These are phyloP conservation scores for Ciconia stormi DNA, from an alignment of 2,113 vertebrate genomes.

Conservation along the genomic window DNA sequence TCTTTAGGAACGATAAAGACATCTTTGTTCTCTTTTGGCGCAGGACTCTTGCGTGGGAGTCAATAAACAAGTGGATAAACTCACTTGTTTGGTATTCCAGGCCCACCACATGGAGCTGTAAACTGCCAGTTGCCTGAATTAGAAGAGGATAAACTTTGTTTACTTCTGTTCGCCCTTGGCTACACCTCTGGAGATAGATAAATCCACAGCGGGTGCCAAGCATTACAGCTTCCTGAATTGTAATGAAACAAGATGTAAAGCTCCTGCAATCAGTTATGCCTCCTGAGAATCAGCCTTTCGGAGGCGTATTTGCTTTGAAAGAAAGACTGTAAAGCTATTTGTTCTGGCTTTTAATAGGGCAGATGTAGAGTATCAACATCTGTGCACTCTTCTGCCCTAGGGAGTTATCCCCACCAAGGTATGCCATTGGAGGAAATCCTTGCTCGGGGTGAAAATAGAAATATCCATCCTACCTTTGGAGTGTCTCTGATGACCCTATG, in stretches of 20 bases:
- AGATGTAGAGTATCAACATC: neutral
- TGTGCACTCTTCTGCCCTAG: neutral
- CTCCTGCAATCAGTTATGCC: neutral
- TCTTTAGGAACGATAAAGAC: neutral
- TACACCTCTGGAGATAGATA: neutral
- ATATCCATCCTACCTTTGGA: neutral
- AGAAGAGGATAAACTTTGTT: neutral
- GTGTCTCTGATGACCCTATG: neutral
- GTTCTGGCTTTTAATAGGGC: neutral
- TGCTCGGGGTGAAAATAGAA: neutral
- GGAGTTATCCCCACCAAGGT: neutral
- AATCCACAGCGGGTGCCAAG: neutral
- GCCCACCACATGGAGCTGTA: neutral
- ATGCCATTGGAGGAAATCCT: neutral
- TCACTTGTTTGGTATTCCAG: neutral
- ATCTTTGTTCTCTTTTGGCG: neutral
- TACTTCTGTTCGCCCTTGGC: neutral
- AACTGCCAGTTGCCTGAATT: neutral
- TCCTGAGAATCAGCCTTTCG: neutral
- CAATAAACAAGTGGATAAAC: neutral
- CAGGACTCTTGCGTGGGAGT: accelerated
- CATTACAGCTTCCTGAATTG: neutral
- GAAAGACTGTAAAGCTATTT: neutral
- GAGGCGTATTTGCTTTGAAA: neutral
- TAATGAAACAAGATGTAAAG: neutral